Evolutionary conservation across 2,888 invertebrate genomes (phyloP), one percentile per base, ranked within the genome.

Genomic region (Rhaphigaster nebulosa): DNA sequence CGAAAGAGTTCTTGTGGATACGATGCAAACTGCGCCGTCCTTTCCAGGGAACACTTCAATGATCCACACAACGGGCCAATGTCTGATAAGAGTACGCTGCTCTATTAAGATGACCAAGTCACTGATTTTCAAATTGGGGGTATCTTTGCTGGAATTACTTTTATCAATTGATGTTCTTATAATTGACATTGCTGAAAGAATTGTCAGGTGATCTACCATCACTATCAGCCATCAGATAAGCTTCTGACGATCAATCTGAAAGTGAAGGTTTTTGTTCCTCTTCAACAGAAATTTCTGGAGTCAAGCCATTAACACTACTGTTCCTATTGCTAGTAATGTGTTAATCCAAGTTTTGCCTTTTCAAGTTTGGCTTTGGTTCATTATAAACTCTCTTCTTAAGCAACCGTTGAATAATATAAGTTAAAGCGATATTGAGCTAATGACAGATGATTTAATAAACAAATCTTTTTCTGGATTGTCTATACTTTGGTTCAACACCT

Each of bases 391-490:
- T 84, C 45, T 45, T 84, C 5, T 41, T 26, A 26, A 84, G 13
- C 50, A 84, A 84, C 15, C 45, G 84, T 4, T 50, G 41, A 45
- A 84, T 84, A 6, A 84, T 84, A 41, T 84, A 45, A 45, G 84
- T 84, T 45, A 84, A 84, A 45, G 45, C 50, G n/a, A 38, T 4
- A n/a, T 84, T 18, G n/a, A 50, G 84, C 45, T 84, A 45, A n/a
- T 45, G 1, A 50, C 45, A 84, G 84, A 84, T 84, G n/a, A n/a
- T n/a, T 41, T 84, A 45, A 50, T 84, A 84, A 84, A n/a, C 18
- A 84, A 5, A 45, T 84, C 84, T 45, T 84, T 50, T 84, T 45
- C 84, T 84, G 45, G 2, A 45, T 20, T 70, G 18, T 20, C 70
- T 8, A 45, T 26, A n/a, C n/a, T 84, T 50, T 26, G 45, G n/a